Evolutionary conservation across 2,888 invertebrate genomes (phyloP).

Genomic region (Lithophane socia): DNA sequence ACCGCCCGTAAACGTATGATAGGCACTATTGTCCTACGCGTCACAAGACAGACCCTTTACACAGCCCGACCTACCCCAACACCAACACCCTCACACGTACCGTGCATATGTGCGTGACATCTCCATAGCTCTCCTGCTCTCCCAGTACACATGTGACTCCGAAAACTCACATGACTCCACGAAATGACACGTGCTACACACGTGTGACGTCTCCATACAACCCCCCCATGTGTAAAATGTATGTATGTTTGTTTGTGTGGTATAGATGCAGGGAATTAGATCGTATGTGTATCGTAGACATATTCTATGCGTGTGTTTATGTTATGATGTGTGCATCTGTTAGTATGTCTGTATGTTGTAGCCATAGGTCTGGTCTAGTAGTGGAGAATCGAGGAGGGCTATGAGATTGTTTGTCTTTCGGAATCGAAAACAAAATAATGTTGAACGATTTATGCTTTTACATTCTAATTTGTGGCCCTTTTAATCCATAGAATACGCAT

Average conservation of each 20-base stretch:
- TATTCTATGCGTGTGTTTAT: slow-evolving; percentile 51
- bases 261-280: slow-evolving; percentile 52
- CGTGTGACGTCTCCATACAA: slow-evolving; percentile 64
- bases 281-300: slow-evolving; percentile 58
- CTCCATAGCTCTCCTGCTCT: slow-evolving; percentile 74
- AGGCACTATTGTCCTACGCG: slow-evolving; percentile 11
- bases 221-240: slow-evolving; percentile 57
- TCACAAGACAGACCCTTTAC: slow-evolving; percentile 38
- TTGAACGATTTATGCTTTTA: background rate
- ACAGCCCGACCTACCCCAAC: slow-evolving; percentile 67
- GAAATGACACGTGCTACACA: slow-evolving; percentile 74
- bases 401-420: background rate
- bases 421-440: background rate
- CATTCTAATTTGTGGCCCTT: too few relatives aligned
- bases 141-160: slow-evolving; percentile 88
- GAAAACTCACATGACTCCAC: slow-evolving; percentile 87
- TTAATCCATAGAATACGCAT: background rate
- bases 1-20: background rate
- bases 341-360: slow-evolving; percentile 37
- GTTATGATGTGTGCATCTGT: slow-evolving; percentile 46
- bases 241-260: slow-evolving; percentile 65
- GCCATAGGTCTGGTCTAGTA: slow-evolving; percentile 7
- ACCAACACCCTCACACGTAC: slow-evolving; percentile 68
- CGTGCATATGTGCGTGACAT: slow-evolving; percentile 73
- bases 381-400: background rate